Conservation (phyloP, 2,113 vertebrate genomes). For the Numida meleagris region DNA sequence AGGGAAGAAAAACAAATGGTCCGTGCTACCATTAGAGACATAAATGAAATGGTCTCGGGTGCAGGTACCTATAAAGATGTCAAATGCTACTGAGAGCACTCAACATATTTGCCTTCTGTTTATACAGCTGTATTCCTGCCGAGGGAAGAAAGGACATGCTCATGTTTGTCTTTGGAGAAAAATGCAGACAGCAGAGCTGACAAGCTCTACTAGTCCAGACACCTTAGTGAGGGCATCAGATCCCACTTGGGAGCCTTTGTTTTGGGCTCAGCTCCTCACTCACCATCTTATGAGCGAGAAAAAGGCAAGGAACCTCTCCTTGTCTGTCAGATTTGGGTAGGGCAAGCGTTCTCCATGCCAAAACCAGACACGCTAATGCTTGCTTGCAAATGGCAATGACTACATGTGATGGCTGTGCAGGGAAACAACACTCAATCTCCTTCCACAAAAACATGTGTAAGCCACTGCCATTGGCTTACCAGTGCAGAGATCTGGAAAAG, state of each 20-base stretch:
- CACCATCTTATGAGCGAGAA: background rate
- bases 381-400: background rate
- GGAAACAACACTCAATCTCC: background rate
- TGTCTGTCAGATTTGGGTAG: background rate
- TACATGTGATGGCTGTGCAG: background rate
- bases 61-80: background rate
- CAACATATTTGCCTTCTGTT: background rate
- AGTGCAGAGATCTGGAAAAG: background rate
- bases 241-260: background rate
- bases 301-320: background rate
- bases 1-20: background rate
- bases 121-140: background rate
- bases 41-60: fast-evolving
- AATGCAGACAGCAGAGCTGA: background rate
- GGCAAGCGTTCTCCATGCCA: background rate
- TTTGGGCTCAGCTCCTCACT: background rate
- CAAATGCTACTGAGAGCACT: background rate
- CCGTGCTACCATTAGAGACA: background rate
- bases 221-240: background rate
- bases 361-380: background rate
- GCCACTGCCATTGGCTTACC: background rate
- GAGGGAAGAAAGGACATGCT: background rate
- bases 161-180: background rate
- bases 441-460: background rate
- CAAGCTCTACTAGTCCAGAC: background rate